Percentiles rank a stretch among this genome's conserved stretches.
Conservation (phyloP, 2,797 vertebrate species). For the Corythornis leucogaster region DNA sequence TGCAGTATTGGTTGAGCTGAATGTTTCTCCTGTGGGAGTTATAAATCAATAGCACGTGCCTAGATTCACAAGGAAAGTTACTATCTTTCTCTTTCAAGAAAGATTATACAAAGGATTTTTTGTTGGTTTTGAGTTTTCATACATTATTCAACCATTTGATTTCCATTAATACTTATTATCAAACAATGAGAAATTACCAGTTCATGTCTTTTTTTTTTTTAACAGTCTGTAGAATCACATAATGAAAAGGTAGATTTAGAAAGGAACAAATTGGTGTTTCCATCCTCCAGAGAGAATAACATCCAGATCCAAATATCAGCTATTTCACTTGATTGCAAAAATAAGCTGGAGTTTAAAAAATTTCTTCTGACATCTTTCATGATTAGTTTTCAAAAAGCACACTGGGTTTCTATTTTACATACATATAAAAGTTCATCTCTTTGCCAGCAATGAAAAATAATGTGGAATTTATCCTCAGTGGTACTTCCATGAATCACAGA, state of each 20-base stretch:
- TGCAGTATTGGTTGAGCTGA: not conserved
- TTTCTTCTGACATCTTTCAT: not conserved
- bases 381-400: not conserved
- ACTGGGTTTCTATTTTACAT: not conserved
- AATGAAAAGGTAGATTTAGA: not conserved
- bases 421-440: not conserved
- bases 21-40: not conserved
- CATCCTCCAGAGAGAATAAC: not conserved
- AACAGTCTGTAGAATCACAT: not conserved
- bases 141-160: not conserved
- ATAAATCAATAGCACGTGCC: not conserved
- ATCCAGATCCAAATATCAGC: not conserved
- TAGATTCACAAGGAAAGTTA: not conserved
- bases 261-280: not conserved
- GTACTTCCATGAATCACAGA: constrained; percentile 36
- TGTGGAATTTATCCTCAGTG: constrained; percentile 16
- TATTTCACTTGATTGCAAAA: not conserved
- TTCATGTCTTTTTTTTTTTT: not conserved
- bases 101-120: not conserved
- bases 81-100: not conserved
- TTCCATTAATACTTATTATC: not conserved
- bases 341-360: not conserved
- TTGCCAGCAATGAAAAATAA: constrained; percentile 35
- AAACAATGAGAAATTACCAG: not conserved
- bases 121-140: not conserved